Conservation (phyloP, 2,113 vertebrate species). For the Hydropotes inermis region DNA sequence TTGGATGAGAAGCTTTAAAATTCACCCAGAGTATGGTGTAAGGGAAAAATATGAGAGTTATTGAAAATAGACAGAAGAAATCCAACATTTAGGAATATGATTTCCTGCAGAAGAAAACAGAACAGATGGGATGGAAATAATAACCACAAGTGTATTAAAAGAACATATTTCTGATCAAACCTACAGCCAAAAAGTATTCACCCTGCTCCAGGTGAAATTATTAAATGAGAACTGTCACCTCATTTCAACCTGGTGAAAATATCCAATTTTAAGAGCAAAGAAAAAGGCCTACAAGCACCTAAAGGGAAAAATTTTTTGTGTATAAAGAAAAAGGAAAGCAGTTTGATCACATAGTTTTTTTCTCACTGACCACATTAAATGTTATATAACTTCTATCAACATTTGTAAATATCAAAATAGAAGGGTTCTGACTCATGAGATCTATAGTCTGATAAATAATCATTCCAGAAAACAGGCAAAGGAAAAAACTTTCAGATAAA, state of each 20-base stretch:
- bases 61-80: not conserved
- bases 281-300: not conserved
- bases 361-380: not conserved
- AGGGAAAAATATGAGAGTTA: not conserved
- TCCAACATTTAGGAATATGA: not conserved
- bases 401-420: conserved; percentile 12
- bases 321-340: not conserved
- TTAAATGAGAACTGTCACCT: not conserved
- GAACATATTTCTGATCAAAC: not conserved
- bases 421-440: not conserved
- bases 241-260: not conserved
- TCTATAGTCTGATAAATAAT: not conserved
- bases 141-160: not conserved
- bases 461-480: not conserved
- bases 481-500: not conserved
- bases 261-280: not conserved
- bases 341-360: not conserved
- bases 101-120: not conserved
- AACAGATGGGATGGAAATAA: not conserved
- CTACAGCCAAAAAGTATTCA: not conserved
- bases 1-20: not conserved
- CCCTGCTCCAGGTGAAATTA: not conserved
- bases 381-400: not conserved
- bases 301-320: not conserved
- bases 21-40: not conserved